A percentile compares a stretch with the other conserved stretches of the same genome.
Evolutionary conservation across 2,888 invertebrate species (phyloP).

Genomic region (Orthonychiurus folsomi): DNA sequence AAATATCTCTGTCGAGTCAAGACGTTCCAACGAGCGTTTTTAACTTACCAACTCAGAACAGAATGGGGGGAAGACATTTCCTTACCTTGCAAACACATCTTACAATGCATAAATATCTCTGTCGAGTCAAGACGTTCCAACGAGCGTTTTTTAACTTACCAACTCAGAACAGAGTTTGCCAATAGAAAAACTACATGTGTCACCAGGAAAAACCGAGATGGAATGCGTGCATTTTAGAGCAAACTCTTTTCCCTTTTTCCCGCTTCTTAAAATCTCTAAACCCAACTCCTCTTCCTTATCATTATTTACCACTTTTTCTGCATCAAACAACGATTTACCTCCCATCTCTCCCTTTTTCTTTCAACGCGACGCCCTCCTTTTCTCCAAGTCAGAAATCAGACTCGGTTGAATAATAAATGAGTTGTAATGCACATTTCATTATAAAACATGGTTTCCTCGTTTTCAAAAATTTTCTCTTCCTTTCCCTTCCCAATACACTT

Average conservation of each 20-base stretch:
- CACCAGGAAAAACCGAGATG: slow-evolving; percentile 4
- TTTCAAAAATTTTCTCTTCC: slow-evolving; percentile 5
- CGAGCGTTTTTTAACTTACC: no score
- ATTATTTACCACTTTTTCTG: slow-evolving; percentile 41
- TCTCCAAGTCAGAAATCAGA: slow-evolving; percentile 9
- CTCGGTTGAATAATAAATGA: slow-evolving; percentile 21
- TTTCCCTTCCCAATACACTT: slow-evolving; percentile 4
- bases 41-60: no score
- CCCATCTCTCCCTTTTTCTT: slow-evolving; percentile 12
- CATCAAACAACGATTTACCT: slow-evolving; percentile 40
- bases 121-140: not conserved
- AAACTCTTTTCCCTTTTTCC: slow-evolving; percentile 22
- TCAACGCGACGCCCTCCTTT: not conserved
- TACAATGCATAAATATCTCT: not conserved
- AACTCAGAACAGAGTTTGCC: not conserved
- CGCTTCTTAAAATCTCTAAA: slow-evolving; percentile 3
- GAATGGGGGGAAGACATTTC: not conserved
- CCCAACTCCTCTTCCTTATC: slow-evolving; percentile 29
- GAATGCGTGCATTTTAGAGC: not conserved
- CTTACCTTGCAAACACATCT: no score
- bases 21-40: no score
- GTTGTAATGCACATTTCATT: slow-evolving; percentile 24
- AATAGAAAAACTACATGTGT: slow-evolving; percentile 18
- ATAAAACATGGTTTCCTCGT: slow-evolving; percentile 14
- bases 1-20: not conserved